These are phyloP conservation scores for Halotydeus destructor DNA, from an alignment of 1,140 invertebrate species.

Conservation along the genomic window DNA sequence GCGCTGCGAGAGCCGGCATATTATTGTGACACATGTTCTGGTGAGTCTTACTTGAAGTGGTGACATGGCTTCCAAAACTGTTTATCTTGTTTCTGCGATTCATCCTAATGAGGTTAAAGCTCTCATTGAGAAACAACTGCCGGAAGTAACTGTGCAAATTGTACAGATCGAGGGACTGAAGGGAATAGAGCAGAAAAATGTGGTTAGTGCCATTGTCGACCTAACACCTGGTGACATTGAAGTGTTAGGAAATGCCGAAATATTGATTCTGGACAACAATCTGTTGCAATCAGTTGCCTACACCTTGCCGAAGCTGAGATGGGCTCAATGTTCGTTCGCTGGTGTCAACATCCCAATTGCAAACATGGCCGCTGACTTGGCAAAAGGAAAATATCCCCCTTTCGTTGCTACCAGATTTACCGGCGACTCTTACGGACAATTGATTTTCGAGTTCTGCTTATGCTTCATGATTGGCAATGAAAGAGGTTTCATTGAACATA, in stretches of 20 bases:
- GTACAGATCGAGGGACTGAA: too few relatives aligned
- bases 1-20: too few relatives aligned
- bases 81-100: too few relatives aligned
- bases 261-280: conserved; percentile 3
- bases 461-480: not conserved
- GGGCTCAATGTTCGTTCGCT: conserved; percentile 3
- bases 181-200: too few relatives aligned
- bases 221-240: too few relatives aligned
- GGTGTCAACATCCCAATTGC: not conserved
- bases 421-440: not conserved
- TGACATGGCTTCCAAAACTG: too few relatives aligned
- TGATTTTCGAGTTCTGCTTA: not conserved
- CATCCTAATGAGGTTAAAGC: too few relatives aligned
- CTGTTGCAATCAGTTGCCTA: not conserved
- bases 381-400: not conserved
- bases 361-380: not conserved
- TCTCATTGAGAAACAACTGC: too few relatives aligned
- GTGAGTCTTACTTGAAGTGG: too few relatives aligned
- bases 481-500: not conserved
- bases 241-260: not conserved
- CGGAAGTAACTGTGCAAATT: too few relatives aligned
- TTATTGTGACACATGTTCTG: too few relatives aligned
- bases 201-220: too few relatives aligned
- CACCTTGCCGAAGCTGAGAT: conserved; percentile 1
- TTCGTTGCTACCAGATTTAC: not conserved